phyloP scores from a whole-genome alignment of 2,113 vertebrate genomes.

The Neolamprologus tretocephalus region DNA sequence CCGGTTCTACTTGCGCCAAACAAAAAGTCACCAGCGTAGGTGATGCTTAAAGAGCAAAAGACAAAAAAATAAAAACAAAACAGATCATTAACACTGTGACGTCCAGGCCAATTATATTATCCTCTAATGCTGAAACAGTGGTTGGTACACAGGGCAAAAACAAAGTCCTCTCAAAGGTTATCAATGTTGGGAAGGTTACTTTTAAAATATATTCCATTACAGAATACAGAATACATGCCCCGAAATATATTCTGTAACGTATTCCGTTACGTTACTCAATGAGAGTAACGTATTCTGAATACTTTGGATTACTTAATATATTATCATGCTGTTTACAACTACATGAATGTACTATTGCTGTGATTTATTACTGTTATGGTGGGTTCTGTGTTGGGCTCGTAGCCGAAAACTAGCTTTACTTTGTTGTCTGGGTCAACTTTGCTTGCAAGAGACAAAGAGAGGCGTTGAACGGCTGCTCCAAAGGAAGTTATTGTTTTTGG shows the following conservation, averaged over 20 bases:
- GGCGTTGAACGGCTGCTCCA: fast-evolving
- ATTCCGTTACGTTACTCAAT: too few relatives aligned
- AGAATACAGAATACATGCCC: fast-evolving
- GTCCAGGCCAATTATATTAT: fast-evolving
- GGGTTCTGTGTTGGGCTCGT: fast-evolving
- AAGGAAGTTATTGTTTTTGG: fast-evolving
- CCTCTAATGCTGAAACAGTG: background rate
- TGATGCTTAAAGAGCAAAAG: background rate
- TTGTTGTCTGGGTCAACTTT: fast-evolving
- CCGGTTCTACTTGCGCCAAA: background rate
- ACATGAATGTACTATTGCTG: too few relatives aligned
- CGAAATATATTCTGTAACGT: fast-evolving
- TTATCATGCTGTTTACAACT: too few relatives aligned
- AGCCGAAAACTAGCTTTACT: too few relatives aligned
- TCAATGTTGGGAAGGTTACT: too few relatives aligned
- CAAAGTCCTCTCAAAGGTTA: background rate
- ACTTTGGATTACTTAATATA: too few relatives aligned
- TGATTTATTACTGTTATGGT: too few relatives aligned
- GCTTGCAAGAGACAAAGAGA: fast-evolving
- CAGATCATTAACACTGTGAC: background rate
- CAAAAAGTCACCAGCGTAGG: background rate
- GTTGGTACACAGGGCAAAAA: background rate
- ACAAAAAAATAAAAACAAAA: background rate
- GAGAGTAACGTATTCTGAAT: too few relatives aligned
- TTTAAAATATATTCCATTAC: too few relatives aligned